Conservation (phyloP, 2,888 invertebrate genomes). For the Ferdinandea cuprea region DNA sequence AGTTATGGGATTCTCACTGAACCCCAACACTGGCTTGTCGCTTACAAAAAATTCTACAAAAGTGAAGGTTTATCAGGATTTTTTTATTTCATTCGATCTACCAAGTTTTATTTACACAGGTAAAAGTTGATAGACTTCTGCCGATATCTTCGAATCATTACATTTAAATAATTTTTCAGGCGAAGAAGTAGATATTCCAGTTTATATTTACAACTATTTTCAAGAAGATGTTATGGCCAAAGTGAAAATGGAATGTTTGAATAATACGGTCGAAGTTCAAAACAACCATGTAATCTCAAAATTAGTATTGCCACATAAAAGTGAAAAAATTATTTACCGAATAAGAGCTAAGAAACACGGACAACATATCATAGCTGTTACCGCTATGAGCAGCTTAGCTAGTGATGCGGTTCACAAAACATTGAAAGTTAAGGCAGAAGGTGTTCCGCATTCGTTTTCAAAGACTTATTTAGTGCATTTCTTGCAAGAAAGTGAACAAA, state of each 20-base stretch:
- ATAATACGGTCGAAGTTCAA: conserved; percentile 84
- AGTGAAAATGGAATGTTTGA: conserved; percentile 91
- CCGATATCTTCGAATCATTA: background rate
- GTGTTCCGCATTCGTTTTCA: conserved; percentile 89
- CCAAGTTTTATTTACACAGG: conserved; percentile 90
- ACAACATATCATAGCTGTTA: conserved; percentile 82
- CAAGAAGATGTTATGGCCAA: conserved; percentile 88
- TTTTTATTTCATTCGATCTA: conserved; percentile 89
- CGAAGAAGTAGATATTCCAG: conserved; percentile 93
- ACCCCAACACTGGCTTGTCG: conserved; percentile 88
- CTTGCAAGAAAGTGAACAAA: conserved; percentile 84
- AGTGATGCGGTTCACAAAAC: conserved; percentile 91
- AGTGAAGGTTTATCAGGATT: conserved; percentile 89
- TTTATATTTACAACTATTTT: conserved; percentile 94
- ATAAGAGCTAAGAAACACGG: conserved; percentile 14
- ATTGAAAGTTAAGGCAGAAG: conserved; percentile 92
- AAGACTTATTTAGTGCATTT: conserved; percentile 90
- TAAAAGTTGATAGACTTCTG: background rate
- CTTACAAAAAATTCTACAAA: conserved; percentile 84
- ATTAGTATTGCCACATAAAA: conserved; percentile 15
- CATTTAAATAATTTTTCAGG: conserved; percentile 80
- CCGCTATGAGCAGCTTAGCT: conserved; percentile 89
- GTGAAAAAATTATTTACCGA: background rate
- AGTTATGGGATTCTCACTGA: conserved; percentile 90
- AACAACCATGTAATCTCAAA: background rate